Percentiles rank a stretch among this genome's conserved stretches.
These are phyloP conservation scores for Drymonia ruficornis DNA, from an alignment of 2,888 invertebrate species.

Conservation along the genomic window DNA sequence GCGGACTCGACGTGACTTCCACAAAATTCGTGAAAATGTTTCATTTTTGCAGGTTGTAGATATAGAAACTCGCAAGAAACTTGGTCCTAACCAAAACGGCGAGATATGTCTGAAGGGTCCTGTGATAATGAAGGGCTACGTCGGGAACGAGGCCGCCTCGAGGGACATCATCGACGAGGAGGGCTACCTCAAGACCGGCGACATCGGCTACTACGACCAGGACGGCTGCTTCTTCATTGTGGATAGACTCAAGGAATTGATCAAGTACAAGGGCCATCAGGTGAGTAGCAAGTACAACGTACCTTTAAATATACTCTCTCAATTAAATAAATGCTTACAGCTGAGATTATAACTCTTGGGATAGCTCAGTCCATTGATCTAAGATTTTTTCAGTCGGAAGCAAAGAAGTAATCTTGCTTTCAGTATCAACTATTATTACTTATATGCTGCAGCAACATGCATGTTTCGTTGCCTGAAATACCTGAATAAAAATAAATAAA, in stretches of 20 bases:
- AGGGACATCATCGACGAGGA: conserved; percentile 57
- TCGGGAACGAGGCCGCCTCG: conserved; percentile 51
- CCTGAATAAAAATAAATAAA: too few species aligned
- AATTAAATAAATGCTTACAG: too few species aligned
- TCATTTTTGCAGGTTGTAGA: conserved; percentile 48
- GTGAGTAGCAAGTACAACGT: conserved; percentile 48
- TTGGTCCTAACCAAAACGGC: conserved; percentile 55
- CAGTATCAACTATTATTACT: too few species aligned
- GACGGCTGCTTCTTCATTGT: conserved; percentile 69
- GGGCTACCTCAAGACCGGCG: conserved; percentile 66
- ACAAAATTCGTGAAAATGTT: too few species aligned
- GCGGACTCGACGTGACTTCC: too few species aligned
- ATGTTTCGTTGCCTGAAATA: too few species aligned
- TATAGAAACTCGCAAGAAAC: conserved; percentile 46
- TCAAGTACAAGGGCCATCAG: conserved; percentile 79
- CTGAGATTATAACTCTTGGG: too few species aligned
- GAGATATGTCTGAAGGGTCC: conserved; percentile 65
- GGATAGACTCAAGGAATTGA: conserved; percentile 67
- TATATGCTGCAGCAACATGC: too few species aligned
- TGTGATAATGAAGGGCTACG: conserved; percentile 62
- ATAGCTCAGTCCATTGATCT: too few species aligned
- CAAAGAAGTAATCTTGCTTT: too few species aligned
- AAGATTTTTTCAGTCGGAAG: too few species aligned
- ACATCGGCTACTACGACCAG: conserved; percentile 68
- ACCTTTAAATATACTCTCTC: too few species aligned